A percentile compares a stretch with the other conserved stretches of the same genome.
Evolutionary conservation across 2,888 invertebrate species (phyloP).

Genomic region (Amorpha juglandis): DNA sequence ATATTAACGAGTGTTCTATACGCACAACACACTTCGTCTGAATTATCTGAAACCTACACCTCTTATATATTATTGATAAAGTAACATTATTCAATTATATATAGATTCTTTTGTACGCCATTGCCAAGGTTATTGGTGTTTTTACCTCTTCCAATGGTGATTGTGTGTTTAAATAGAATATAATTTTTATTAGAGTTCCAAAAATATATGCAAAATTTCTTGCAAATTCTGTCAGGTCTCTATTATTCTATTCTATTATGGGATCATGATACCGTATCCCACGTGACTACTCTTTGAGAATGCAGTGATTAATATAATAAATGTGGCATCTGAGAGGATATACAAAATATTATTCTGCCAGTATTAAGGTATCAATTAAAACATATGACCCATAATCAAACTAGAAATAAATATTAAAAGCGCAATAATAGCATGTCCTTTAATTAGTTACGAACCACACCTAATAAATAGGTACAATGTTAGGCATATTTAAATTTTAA

Average conservation of each 20-base stretch:
- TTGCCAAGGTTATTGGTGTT: background rate
- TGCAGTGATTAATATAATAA: too few species aligned
- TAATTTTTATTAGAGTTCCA: background rate
- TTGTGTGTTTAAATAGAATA: background rate
- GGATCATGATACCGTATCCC: too few species aligned
- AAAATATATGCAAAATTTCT: background rate
- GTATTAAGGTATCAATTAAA: too few species aligned
- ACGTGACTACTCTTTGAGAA: too few species aligned
- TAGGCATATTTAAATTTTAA: background rate
- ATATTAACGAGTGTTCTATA: background rate
- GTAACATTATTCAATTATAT: background rate
- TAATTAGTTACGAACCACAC: background rate
- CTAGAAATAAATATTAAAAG: background rate
- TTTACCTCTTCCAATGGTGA: background rate
- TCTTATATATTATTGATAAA: constrained; percentile 12
- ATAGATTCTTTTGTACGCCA: background rate
- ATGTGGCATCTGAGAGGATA: too few species aligned
- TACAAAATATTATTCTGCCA: too few species aligned
- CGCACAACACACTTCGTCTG: background rate
- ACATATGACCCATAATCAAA: too few species aligned
- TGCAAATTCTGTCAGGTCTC: too few species aligned
- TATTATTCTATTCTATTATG: too few species aligned
- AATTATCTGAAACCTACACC: background rate
- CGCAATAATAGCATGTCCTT: background rate
- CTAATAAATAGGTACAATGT: background rate